Percentiles rank a stretch among this genome's conserved stretches.
Evolutionary conservation across 2,888 invertebrate genomes (phyloP).

Genomic region (Pecten maximus): DNA sequence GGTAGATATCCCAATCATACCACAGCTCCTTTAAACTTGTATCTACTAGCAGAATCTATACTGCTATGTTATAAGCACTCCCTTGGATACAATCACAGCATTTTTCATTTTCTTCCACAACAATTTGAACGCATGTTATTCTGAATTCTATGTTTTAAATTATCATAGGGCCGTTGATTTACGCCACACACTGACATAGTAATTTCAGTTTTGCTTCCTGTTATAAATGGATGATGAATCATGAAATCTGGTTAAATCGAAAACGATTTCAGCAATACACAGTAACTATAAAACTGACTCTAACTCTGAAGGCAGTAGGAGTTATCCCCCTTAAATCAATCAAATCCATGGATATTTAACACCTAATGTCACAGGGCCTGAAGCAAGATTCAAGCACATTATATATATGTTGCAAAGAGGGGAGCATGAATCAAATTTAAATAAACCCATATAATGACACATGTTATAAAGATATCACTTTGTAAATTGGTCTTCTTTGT

Average conservation of each 20-base stretch:
- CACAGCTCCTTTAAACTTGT: neutral
- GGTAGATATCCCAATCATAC: neutral
- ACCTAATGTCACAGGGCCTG: no score
- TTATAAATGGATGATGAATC: neutral
- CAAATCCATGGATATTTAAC: neutral
- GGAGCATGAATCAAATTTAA: no score
- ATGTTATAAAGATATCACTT: no score
- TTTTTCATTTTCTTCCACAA: conserved; percentile 26
- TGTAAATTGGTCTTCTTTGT: no score
- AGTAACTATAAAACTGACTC: neutral
- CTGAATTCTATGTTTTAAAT: conserved; percentile 23
- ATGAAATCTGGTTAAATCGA: neutral
- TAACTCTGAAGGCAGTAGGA: neutral
- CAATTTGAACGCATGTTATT: neutral
- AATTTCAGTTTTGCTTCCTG: neutral
- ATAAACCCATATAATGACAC: no score
- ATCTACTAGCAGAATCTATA: neutral
- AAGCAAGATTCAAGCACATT: no score
- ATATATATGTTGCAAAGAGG: no score
- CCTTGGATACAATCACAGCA: neutral
- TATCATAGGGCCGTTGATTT: neutral
- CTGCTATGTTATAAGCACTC: neutral
- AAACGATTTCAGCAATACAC: conserved; percentile 6
- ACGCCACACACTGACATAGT: neutral
- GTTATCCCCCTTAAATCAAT: conserved; percentile 26